Evolutionary conservation across 2,113 vertebrate species (phyloP), one percentile per base, ranked within the genome.

Genomic region (Corydoras sp.): DNA sequence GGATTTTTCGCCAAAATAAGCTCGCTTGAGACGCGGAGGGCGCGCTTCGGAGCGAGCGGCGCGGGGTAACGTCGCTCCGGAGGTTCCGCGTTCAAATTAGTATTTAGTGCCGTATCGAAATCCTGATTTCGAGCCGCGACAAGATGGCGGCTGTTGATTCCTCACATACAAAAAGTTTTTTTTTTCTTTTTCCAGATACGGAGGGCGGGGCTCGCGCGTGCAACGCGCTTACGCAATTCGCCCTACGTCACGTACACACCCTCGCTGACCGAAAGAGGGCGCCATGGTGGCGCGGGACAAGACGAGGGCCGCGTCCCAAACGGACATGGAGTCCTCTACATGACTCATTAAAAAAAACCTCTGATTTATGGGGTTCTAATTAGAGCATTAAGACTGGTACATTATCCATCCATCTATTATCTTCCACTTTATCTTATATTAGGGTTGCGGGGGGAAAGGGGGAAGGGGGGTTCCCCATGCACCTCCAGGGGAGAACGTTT

Each of bases 121-220:
- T 90, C 91, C 90, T 86, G 89, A 92, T 89, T 92, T 91, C 88
- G 89, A 92, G 91, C 92, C 91, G 91, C 92, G 91, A 94, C 93
- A 95, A 95, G 93, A 95, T 94, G 93, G 93, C 93, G 93, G 93
- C 92, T 94, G 93, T 94, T 95, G 93, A 94, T 94, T 94, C 93
- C 93, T 94, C 87, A 87, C 85, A 84, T 90, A 91, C 89, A 93
- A 93, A 92, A 93, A 91, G 85, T 85, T 92, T 94, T 90, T 88
- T 91, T 87, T 93, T 93, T 92, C 89, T 92, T 93, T 93, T 92
- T 92, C 90, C 90, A 92, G 91, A 90, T 87, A 85, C 88, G 79
- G 85, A 88, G 92, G 92, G 92, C 88, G 90, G 92, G 87, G 91
- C 85, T 87, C 87, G 88, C 90, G 87, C 89, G 65, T 84, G 88